A percentile compares a stretch with the other conserved stretches of the same genome.
These are phyloP conservation scores for Pseudochirops corinnae DNA, from an alignment of 2,797 vertebrate species.

Conservation along the genomic window DNA sequence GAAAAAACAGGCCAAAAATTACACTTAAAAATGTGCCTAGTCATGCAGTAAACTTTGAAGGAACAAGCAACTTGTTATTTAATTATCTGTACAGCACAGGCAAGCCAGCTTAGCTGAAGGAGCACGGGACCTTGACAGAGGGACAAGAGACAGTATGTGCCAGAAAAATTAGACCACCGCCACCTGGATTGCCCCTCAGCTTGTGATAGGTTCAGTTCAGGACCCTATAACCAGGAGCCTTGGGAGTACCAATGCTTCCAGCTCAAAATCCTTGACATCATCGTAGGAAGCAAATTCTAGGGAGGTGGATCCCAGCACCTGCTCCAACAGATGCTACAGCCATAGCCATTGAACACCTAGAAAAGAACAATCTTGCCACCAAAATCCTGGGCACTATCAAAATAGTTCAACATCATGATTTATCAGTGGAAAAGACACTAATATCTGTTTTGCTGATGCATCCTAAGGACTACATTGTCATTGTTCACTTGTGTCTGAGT, in stretches of 20 bases:
- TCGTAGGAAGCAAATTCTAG: not conserved
- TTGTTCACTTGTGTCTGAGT: not conserved
- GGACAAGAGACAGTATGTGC: not conserved
- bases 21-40: not conserved
- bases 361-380: not conserved
- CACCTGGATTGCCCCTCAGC: not conserved
- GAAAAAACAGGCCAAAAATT: not conserved
- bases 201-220: not conserved
- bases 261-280: not conserved
- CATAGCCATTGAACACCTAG: not conserved
- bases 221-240: not conserved
- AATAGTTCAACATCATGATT: not conserved
- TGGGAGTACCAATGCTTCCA: not conserved
- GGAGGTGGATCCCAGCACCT: not conserved
- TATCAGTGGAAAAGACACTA: not conserved
- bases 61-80: not conserved
- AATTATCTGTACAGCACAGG: not conserved
- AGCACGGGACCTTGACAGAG: not conserved
- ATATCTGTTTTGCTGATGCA: not conserved
- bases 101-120: not conserved
- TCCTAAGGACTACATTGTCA: not conserved
- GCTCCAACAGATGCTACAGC: not conserved
- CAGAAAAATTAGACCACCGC: not conserved
- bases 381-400: not conserved
- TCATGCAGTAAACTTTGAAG: constrained; percentile 23